These are phyloP conservation scores for Aldabrachelys gigantea DNA, from an alignment of 2,113 vertebrate species.

Conservation along the genomic window DNA sequence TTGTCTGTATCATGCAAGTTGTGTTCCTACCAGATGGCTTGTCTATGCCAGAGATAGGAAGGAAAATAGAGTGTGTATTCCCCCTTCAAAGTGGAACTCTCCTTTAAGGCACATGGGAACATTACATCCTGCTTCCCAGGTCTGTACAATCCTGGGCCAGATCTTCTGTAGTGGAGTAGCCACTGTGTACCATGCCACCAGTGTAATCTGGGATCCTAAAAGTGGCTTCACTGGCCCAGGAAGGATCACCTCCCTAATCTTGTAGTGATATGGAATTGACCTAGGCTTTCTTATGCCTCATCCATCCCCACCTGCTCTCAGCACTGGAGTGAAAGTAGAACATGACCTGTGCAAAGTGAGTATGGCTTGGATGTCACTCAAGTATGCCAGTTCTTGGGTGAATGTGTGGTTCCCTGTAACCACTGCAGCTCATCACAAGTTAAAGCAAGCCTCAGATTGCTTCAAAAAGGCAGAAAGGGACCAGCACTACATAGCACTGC, in stretches of 20 bases:
- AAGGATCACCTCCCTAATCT: not conserved
- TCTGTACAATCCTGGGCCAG: not conserved
- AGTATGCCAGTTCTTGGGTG: not conserved
- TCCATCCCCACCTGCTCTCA: not conserved
- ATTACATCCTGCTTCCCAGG: not conserved
- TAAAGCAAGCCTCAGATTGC: not conserved
- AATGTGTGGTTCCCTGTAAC: accelerated
- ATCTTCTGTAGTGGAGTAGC: not conserved
- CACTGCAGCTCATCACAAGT: not conserved
- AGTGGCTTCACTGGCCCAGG: not conserved
- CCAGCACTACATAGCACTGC: not conserved
- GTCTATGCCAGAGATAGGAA: not conserved
- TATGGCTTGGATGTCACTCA: not conserved
- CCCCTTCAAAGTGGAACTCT: not conserved
- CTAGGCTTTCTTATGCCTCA: accelerated
- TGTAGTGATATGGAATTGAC: not conserved
- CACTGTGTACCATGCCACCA: not conserved
- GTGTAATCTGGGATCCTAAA: not conserved
- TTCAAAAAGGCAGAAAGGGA: not conserved
- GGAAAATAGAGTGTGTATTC: not conserved
- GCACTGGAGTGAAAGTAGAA: not conserved
- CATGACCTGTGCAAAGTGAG: accelerated
- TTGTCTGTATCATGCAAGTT: not conserved
- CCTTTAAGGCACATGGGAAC: accelerated
- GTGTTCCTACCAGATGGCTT: not conserved